phyloP scores from a whole-genome alignment of 2,797 vertebrate genomes.

The Phataginus tricuspis region DNA sequence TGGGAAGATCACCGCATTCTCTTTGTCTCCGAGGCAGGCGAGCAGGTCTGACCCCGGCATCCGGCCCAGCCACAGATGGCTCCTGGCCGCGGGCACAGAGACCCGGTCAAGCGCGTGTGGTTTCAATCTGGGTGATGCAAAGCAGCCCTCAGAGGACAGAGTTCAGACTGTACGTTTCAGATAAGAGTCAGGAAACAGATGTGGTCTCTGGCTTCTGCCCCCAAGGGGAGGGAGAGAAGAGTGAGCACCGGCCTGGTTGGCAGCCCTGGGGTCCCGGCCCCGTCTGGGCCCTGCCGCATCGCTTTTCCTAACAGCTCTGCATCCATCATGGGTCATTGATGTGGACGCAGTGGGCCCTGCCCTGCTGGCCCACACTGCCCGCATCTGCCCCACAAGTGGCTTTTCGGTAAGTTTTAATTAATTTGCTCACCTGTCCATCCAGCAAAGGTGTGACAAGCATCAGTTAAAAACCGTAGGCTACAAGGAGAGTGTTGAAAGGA shows the following conservation, averaged over 20 bases:
- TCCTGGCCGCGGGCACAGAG: accelerated
- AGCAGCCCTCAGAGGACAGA: neutral
- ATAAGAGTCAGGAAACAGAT: neutral
- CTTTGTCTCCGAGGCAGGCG: neutral
- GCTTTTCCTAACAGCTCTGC: neutral
- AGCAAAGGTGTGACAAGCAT: neutral
- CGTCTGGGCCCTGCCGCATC: accelerated
- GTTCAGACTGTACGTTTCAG: neutral
- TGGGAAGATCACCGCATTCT: neutral
- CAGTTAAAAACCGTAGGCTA: too few species aligned
- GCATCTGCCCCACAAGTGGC: neutral
- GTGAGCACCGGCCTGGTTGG: neutral
- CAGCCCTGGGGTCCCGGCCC: neutral
- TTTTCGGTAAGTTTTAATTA: neutral
- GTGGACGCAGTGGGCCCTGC: neutral
- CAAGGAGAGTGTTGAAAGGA: accelerated
- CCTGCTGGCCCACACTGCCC: neutral
- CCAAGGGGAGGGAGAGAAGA: accelerated
- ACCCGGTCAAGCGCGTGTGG: neutral
- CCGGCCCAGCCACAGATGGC: neutral
- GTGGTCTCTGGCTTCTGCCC: neutral
- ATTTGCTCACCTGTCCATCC: neutral
- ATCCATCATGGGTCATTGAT: neutral
- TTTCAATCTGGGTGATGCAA: neutral
- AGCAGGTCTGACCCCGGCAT: neutral